Conservation (phyloP, 2,888 invertebrate genomes). For the Volucella zonaria region DNA sequence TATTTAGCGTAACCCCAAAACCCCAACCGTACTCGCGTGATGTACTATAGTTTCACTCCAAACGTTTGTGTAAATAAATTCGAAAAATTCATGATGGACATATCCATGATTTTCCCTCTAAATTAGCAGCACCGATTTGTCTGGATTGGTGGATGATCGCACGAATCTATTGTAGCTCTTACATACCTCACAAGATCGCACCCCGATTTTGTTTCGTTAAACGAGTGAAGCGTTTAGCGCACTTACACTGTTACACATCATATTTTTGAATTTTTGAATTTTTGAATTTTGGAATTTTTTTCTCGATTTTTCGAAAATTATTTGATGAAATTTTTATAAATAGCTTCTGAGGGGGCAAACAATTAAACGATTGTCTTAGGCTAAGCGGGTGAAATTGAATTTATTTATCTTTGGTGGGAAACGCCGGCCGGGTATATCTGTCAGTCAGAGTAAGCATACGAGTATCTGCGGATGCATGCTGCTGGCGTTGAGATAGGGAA, state of each 20-base stretch:
- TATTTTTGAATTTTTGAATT: not conserved
- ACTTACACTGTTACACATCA: no score
- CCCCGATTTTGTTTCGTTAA: not conserved
- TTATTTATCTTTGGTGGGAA: constrained; percentile 34
- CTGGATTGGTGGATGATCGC: not conserved
- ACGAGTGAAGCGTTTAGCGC: not conserved
- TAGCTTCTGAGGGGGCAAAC: constrained; percentile 25
- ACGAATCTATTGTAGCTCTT: no score
- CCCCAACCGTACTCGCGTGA: not conserved
- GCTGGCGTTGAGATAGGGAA: not conserved
- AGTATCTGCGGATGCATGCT: not conserved
- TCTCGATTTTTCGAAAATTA: constrained; percentile 10
- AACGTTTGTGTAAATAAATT: constrained; percentile 41
- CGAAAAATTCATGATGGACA: constrained; percentile 43
- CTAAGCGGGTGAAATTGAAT: constrained; percentile 29
- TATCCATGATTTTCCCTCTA: constrained; percentile 37
- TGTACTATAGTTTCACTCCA: not conserved
- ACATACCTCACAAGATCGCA: not conserved
- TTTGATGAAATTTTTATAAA: constrained; percentile 32
- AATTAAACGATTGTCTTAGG: constrained; percentile 48
- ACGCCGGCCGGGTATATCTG: constrained; percentile 19
- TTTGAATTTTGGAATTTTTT: not conserved
- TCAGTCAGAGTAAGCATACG: not conserved
- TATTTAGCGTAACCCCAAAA: not conserved
- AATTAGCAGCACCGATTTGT: constrained; percentile 26